A percentile compares a stretch with the other conserved stretches of the same genome.
Evolutionary conservation across 2,113 vertebrate species (phyloP).

Genomic region (Tricholaema leucomelas): DNA sequence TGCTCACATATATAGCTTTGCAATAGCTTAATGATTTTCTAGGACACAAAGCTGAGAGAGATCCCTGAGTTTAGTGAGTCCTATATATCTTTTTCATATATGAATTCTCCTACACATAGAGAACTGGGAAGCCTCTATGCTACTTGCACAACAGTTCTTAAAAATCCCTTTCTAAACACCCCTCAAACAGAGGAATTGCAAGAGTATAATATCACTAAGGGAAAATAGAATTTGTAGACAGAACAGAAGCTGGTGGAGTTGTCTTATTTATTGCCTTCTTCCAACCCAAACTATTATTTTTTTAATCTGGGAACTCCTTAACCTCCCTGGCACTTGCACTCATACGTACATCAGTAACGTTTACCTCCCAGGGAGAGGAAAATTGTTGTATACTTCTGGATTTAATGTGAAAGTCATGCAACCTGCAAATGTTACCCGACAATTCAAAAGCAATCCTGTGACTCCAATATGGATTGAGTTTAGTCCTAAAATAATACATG

Average conservation of each 20-base stretch:
- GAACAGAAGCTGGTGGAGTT: background rate
- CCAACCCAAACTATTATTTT: background rate
- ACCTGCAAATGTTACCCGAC: background rate
- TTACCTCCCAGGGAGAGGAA: background rate
- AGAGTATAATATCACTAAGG: background rate
- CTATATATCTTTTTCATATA: background rate
- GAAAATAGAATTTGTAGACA: background rate
- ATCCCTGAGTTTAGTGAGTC: background rate
- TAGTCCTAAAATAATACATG: conserved; percentile 41
- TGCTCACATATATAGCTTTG: background rate
- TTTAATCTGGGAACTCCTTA: background rate
- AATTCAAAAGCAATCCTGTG: conserved; percentile 2
- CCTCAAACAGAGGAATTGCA: background rate
- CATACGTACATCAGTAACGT: background rate
- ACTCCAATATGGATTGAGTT: conserved; percentile 9
- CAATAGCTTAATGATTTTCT: background rate
- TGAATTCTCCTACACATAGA: background rate
- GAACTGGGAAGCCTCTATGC: background rate
- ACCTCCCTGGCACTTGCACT: background rate
- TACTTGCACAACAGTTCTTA: background rate
- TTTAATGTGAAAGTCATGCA: background rate
- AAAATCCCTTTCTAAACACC: background rate
- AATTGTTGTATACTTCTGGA: background rate
- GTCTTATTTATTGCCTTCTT: conserved; percentile 1
- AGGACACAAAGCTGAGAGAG: background rate